phyloP scores from a whole-genome alignment of 1,140 invertebrate species.

The Mactra quadrangularis region DNA sequence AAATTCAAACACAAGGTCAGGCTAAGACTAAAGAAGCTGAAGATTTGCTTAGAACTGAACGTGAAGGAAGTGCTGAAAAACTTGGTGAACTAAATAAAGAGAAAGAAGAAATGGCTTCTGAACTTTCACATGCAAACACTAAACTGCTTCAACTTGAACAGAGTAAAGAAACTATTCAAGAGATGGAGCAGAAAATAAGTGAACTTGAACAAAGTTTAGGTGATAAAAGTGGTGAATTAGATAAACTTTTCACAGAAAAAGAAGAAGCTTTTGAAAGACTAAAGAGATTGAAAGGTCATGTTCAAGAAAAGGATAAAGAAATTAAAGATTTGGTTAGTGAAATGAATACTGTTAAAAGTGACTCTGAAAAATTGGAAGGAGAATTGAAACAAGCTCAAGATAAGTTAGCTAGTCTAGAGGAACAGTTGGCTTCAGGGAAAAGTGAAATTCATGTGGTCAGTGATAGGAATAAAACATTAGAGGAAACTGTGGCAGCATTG shows the following conservation, averaged over 20 bases:
- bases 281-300: slow-evolving; percentile 10
- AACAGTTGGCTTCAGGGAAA: slow-evolving; percentile 13
- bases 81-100: slow-evolving; percentile 57
- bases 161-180: slow-evolving; percentile 70
- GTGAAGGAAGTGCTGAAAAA: slow-evolving; percentile 60
- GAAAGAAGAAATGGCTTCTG: slow-evolving; percentile 74
- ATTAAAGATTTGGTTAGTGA: slow-evolving; percentile 23
- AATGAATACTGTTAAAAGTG: not conserved
- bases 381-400: slow-evolving; percentile 7
- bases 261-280: slow-evolving; percentile 15
- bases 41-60: slow-evolving; percentile 55
- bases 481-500: slow-evolving; percentile 28
- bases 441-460: slow-evolving; percentile 27
- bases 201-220: slow-evolving; percentile 61
- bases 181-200: slow-evolving; percentile 73
- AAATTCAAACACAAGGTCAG: slow-evolving; percentile 70
- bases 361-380: slow-evolving; percentile 34
- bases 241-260: slow-evolving; percentile 19
- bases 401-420: slow-evolving; percentile 42
- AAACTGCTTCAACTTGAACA: slow-evolving; percentile 76
- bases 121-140: slow-evolving; percentile 77
- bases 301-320: slow-evolving; percentile 56
- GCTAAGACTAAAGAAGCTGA: slow-evolving; percentile 63
- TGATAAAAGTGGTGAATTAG: slow-evolving; percentile 49
- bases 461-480: slow-evolving; percentile 48